Evolutionary conservation across 2,888 invertebrate species (phyloP).

Genomic region (Cantharis rustica): DNA sequence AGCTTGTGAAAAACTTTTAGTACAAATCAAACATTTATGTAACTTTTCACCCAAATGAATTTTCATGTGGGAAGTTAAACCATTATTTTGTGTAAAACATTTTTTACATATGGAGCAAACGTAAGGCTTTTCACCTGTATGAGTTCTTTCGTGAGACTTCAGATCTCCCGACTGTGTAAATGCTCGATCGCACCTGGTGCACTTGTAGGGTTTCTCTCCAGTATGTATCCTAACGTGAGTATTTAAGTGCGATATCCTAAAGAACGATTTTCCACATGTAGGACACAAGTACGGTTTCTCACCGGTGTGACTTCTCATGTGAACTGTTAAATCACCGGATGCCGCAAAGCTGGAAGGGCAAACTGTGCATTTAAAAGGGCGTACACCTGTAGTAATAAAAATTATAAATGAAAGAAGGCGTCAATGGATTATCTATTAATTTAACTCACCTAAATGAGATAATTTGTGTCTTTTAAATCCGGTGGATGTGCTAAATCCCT

Average conservation of each 20-base stretch:
- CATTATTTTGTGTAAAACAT: slow-evolving; percentile 36
- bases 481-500: slow-evolving; percentile 36
- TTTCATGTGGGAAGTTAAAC: slow-evolving; percentile 38
- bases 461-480: slow-evolving; percentile 36
- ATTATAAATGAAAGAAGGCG: neutral
- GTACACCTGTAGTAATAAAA: slow-evolving; percentile 14
- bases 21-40: slow-evolving; percentile 25
- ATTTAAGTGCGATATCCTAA: slow-evolving; percentile 24
- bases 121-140: slow-evolving; percentile 34
- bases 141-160: slow-evolving; percentile 34
- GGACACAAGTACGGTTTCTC: slow-evolving; percentile 46
- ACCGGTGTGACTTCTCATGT: slow-evolving; percentile 54
- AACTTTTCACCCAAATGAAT: slow-evolving; percentile 35
- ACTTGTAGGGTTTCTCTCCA: slow-evolving; percentile 39
- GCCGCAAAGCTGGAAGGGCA: slow-evolving; percentile 51
- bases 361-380: slow-evolving; percentile 45
- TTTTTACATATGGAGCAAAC: slow-evolving; percentile 37
- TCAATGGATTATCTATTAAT: neutral
- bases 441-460: slow-evolving; percentile 14
- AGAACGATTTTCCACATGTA: slow-evolving; percentile 42
- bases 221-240: slow-evolving; percentile 50
- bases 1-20: slow-evolving; percentile 26
- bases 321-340: slow-evolving; percentile 49
- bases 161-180: slow-evolving; percentile 40
- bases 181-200: slow-evolving; percentile 33